Base-by-base conservation (phyloP, 2,888 invertebrate species). In the Pyrrhosoma nymphula region DNA sequence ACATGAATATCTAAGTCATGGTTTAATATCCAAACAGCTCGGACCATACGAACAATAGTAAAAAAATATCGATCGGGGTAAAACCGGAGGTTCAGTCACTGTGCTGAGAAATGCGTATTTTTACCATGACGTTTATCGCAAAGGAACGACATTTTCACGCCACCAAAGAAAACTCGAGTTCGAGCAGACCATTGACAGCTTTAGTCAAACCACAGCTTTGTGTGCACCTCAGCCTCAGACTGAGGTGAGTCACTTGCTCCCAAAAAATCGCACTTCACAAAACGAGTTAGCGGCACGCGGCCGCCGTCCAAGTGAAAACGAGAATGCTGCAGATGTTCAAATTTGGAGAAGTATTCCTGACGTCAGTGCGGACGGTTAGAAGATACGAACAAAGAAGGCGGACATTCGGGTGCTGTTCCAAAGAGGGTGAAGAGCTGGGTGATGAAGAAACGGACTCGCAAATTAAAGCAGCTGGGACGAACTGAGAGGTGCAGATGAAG, bases 331-430 rank as follows among this genome's bases (percentile, higher is more conserved):
- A 30, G 82, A 82, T 82, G 35, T 26, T 82, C 30, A 82, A 82
- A 82, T 82, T 82, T 82, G 82, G 82, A 82, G 82, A 82, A 35
- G 35, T 82, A 35, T 35, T 82, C 82, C 82, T 82, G 82, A 82
- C 82, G 82, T 82, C 82, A 82, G 82, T 14, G 30, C 60, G 16
- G 12, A 82, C 16, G 16, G n/a, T 14, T 35, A 82, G 30, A 35
- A 82, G 35, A 82, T 82, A 14, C 82, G 35, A 82, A 82, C 82
- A 82, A 82, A 82, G 35, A 82, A 82, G 30, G 82, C 82, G 82
- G 82, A 82, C 35, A 35, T n/a, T 3, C 30, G 82, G 30, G 26
- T 16, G 35, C 18, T 35, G 16, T 35, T 18, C 82, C 30, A 35
- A 30, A 82, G 82, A n/a, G 69, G 20, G n/a, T 6, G 12, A 82